phyloP scores from a whole-genome alignment of 2,797 vertebrate genomes.

The Labroides dimidiatus region DNA sequence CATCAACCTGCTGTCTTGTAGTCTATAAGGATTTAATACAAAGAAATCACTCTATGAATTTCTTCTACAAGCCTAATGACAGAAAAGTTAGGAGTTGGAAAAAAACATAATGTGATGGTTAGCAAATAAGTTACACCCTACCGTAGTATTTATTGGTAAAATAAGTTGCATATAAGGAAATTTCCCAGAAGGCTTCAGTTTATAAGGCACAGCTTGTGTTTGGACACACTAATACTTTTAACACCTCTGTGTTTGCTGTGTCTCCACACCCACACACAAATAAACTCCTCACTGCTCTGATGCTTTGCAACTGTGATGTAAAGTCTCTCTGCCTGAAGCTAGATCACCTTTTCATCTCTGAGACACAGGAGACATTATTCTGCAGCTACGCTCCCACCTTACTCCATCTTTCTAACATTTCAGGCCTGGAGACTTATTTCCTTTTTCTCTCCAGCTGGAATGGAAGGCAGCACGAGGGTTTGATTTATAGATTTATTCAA shows the following conservation, averaged over 20 bases:
- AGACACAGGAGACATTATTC: slow-evolving; percentile 18
- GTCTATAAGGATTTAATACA: too few relatives aligned
- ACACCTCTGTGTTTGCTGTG: slow-evolving; percentile 24
- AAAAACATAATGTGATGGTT: too few relatives aligned
- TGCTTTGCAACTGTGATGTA: slow-evolving; percentile 34
- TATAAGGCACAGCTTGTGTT: slow-evolving; percentile 5
- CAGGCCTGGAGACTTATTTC: background rate
- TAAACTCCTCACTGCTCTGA: slow-evolving; percentile 20
- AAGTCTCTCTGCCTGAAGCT: slow-evolving; percentile 46
- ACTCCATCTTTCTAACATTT: background rate
- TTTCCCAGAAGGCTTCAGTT: slow-evolving; percentile 27
- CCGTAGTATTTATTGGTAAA: too few relatives aligned
- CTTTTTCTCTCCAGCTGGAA: background rate
- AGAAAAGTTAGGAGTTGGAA: too few relatives aligned
- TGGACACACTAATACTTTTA: slow-evolving; percentile 45
- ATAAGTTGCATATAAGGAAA: slow-evolving; percentile 27
- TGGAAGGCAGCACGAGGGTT: slow-evolving; percentile 1
- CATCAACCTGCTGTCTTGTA: too few relatives aligned
- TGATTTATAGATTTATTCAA: slow-evolving; percentile 1
- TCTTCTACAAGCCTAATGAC: too few relatives aligned
- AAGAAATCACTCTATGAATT: too few relatives aligned
- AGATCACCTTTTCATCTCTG: slow-evolving; percentile 19
- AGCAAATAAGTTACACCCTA: too few relatives aligned
- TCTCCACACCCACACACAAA: slow-evolving; percentile 35
- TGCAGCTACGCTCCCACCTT: background rate